Evolutionary conservation across 2,888 invertebrate genomes (phyloP).

Genomic region (Micropterix aruncella): DNA sequence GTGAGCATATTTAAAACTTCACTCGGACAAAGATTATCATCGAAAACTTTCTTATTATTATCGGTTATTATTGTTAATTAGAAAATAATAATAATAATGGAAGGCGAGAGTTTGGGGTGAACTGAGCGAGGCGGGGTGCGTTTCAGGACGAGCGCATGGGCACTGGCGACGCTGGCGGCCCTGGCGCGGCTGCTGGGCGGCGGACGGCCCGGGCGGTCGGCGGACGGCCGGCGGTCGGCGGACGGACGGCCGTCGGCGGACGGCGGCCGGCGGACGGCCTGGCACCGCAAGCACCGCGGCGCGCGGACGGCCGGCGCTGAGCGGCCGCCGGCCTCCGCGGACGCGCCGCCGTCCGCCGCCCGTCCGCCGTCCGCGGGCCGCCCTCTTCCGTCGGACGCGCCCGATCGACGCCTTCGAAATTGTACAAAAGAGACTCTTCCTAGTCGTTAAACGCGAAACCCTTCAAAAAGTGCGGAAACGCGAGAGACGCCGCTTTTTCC

Average conservation of each 20-base stretch:
- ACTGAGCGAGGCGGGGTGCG: too few relatives aligned
- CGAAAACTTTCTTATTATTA: too few relatives aligned
- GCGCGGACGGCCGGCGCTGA: conserved; percentile 34
- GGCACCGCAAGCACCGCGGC: conserved; percentile 41
- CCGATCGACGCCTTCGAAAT: too few relatives aligned
- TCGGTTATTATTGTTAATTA: too few relatives aligned
- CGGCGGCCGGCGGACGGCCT: conserved; percentile 10
- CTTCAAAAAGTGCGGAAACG: too few relatives aligned
- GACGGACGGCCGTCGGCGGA: conserved; percentile 22
- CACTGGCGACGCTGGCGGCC: conserved; percentile 6
- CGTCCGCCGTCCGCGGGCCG: conserved; percentile 11
- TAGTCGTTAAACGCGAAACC: too few relatives aligned
- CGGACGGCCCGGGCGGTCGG: conserved; percentile 23
- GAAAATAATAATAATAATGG: too few relatives aligned
- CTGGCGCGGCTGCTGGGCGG: conserved; percentile 4
- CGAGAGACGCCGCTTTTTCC: too few relatives aligned
- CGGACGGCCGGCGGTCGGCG: conserved; percentile 23
- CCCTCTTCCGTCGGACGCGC: background rate
- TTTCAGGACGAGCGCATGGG: conserved; percentile 3
- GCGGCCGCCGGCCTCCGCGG: conserved; percentile 14
- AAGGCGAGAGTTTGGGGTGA: too few relatives aligned
- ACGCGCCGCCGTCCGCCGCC: conserved; percentile 9
- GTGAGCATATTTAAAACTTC: too few relatives aligned
- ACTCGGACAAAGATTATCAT: too few relatives aligned
- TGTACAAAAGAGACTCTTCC: too few relatives aligned